Percentiles rank a stretch among this genome's conserved stretches.
These are phyloP conservation scores for Zele albiditarsus DNA, from an alignment of 2,888 invertebrate genomes.

Conservation along the genomic window DNA sequence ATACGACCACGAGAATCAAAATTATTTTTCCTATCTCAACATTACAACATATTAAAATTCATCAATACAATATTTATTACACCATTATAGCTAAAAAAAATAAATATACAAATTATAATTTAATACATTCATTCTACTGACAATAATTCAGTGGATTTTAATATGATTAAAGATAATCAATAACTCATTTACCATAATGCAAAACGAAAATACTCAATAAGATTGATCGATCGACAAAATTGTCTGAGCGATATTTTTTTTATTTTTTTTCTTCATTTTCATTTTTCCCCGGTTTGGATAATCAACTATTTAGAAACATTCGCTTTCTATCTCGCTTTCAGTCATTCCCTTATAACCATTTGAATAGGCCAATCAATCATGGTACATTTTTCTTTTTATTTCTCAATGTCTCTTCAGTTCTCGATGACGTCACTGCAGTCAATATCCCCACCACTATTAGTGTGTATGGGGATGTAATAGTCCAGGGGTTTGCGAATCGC, in stretches of 20 bases:
- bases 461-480: slow-evolving; percentile 63
- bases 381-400: slow-evolving; percentile 36
- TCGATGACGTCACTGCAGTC: slow-evolving; percentile 67
- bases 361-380: slow-evolving; percentile 72
- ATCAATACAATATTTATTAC: no score
- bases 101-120: not conserved
- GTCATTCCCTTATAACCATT: slow-evolving; percentile 67
- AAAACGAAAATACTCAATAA: slow-evolving; percentile 33
- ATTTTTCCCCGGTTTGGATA: slow-evolving; percentile 47
- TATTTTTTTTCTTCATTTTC: slow-evolving; percentile 38
- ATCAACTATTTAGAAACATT: slow-evolving; percentile 54
- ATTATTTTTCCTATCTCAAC: no score
- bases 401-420: slow-evolving; percentile 12
- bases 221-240: slow-evolving; percentile 34
- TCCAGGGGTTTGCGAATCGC: slow-evolving; percentile 49
- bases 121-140: not conserved
- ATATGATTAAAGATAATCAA: slow-evolving; percentile 27
- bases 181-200: slow-evolving; percentile 30
- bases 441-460: slow-evolving; percentile 66
- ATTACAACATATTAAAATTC: no score
- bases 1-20: no score
- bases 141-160: slow-evolving; percentile 27
- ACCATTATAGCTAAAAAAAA: not conserved
- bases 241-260: slow-evolving; percentile 15
- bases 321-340: slow-evolving; percentile 52